Base-by-base conservation (phyloP, 2,113 vertebrate species). In the Synchiropus splendidus region DNA sequence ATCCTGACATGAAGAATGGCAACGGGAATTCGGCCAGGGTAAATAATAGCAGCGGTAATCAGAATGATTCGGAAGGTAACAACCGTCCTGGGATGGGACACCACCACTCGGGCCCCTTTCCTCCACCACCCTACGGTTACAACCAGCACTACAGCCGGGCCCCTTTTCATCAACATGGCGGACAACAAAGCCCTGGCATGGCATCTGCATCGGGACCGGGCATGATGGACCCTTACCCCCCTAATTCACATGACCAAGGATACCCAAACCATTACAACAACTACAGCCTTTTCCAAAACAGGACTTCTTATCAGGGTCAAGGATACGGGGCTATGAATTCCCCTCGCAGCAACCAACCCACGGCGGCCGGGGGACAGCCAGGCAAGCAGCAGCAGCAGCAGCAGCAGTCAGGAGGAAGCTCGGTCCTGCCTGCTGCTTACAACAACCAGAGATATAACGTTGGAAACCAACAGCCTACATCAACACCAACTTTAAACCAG, bases 161-260 rank as follows among this genome's bases (percentile, higher is more conserved):
- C 85, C 84, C 90, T 87, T 92, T 93, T 89, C 90, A 92, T 91
- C 94, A 97, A 94, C 90, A 96, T 92, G 94, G 94, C 92, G 92
- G 92, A 94, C 92, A 97, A 97, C 92, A 97, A 97, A 97, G 92
- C 92, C 90, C 92, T 89, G 90, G 91, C 89, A 92, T 96, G 91
- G 90, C 91, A 89, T 82, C 83, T 78, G 82, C 85, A 67, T 75
- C 81, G 77, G 83, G 84, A 77, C 90, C 91, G 84, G 88, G 80
- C 81, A 79, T 88, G 80, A 88, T 89, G 82, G 88, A 89, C 85
- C 60, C 86, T 51, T 91, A 88, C 73, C 85, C 87, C 77, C 74
- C 85, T 57, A 92, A 91, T 83, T 92, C 90, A 50, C 90, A 92
- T 74, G 88, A 93, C 58, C 89, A 90, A 83, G 89, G 88, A 85